phyloP scores from a whole-genome alignment of 2,888 invertebrate genomes.

The Eupeodes latifasciatus region DNA sequence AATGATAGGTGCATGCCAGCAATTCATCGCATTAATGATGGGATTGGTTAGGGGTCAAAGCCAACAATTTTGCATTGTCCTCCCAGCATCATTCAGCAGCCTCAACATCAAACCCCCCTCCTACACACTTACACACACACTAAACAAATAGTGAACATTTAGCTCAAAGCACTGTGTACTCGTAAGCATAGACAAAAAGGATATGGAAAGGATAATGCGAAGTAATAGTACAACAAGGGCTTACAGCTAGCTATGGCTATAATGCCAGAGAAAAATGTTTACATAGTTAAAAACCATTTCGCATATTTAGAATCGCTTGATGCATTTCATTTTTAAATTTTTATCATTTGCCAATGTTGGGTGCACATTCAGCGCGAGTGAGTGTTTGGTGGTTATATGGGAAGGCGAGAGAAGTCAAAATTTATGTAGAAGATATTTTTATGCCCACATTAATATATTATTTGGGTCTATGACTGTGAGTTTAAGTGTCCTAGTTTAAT shows the following conservation, averaged over 20 bases:
- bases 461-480: no score
- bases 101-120: background rate
- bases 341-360: constrained; percentile 69
- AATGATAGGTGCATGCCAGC: constrained; percentile 72
- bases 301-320: constrained; percentile 74
- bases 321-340: constrained; percentile 71
- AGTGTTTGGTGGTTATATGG: background rate
- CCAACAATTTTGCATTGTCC: constrained; percentile 60
- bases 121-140: background rate
- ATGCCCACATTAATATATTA: background rate
- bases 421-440: background rate
- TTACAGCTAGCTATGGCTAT: background rate
- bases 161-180: background rate
- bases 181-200: constrained; percentile 3
- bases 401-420: constrained; percentile 5
- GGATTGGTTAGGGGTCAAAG: constrained; percentile 74
- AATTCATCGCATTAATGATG: constrained; percentile 73
- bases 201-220: background rate
- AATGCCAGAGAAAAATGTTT: constrained; percentile 72
- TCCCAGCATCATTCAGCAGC: no score
- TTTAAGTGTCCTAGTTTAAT: no score
- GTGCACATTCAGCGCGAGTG: background rate
- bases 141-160: background rate
- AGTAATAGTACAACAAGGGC: constrained; percentile 64
- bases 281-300: constrained; percentile 75